Evolutionary conservation across 2,113 vertebrate genomes (phyloP).

Genomic region (Tinamus guttatus): DNA sequence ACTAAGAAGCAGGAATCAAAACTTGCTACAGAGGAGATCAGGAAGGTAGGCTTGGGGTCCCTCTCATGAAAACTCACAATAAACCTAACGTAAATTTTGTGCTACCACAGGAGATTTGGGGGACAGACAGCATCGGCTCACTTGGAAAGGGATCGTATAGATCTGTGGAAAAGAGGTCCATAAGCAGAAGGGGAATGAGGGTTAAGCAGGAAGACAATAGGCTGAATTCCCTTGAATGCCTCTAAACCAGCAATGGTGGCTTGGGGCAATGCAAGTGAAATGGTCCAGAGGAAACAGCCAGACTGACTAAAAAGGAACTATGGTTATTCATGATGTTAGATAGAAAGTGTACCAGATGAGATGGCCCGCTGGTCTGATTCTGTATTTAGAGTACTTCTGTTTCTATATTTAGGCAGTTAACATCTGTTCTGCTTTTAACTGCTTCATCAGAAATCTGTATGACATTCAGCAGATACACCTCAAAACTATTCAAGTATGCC

Average conservation of each 20-base stretch:
- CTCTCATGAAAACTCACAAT: neutral
- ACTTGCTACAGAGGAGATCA: neutral
- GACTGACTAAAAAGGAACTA: neutral
- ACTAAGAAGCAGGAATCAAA: neutral
- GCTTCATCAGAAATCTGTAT: neutral
- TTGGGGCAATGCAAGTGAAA: neutral
- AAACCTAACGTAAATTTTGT: neutral
- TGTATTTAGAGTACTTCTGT: neutral
- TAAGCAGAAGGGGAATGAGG: neutral
- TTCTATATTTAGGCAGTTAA: neutral
- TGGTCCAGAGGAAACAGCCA: neutral
- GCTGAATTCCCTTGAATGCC: neutral
- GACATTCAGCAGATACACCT: neutral
- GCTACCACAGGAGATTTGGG: neutral
- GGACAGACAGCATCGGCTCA: neutral
- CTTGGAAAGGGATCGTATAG: neutral
- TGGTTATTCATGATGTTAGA: neutral
- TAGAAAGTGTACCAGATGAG: neutral
- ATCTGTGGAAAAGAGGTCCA: neutral
- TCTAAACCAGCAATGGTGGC: neutral
- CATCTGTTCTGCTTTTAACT: neutral
- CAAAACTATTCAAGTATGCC: neutral
- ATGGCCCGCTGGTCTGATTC: neutral
- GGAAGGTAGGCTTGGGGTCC: neutral
- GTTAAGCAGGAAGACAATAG: neutral